These are phyloP conservation scores for Notodonta dromedarius DNA, from an alignment of 2,888 invertebrate species.

Conservation along the genomic window DNA sequence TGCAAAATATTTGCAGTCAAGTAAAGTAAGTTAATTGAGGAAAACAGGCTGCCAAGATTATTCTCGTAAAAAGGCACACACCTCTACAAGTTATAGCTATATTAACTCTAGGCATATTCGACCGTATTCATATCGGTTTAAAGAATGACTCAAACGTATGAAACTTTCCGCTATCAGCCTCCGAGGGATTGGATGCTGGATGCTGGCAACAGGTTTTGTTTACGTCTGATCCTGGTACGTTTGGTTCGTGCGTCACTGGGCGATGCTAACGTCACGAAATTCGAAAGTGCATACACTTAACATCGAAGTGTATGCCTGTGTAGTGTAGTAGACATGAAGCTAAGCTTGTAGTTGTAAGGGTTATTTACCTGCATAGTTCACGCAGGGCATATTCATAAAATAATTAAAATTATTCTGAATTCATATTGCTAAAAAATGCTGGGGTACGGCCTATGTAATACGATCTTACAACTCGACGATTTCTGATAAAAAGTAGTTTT, in stretches of 20 bases:
- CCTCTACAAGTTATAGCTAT: no score
- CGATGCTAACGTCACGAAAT: not conserved
- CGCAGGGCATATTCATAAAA: not conserved
- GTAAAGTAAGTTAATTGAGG: not conserved
- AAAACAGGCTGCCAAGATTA: not conserved
- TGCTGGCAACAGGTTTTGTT: conserved; percentile 12
- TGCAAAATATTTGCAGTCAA: not conserved
- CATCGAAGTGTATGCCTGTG: not conserved
- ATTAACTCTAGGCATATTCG: no score
- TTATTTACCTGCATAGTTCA: not conserved
- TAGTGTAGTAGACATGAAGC: not conserved
- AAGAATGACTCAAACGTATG: not conserved
- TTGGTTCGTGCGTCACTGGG: not conserved
- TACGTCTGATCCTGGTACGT: not conserved
- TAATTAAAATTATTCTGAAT: no score
- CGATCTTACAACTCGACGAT: no score
- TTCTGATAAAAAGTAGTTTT: no score
- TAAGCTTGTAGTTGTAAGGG: not conserved
- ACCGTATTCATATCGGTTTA: no score
- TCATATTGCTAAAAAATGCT: no score
- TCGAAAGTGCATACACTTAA: conserved; percentile 1
- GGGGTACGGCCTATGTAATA: no score
- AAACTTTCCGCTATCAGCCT: conserved; percentile 9
- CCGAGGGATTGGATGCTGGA: conserved; percentile 8
- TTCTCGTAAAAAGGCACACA: no score